These are phyloP conservation scores for Sipha flava DNA, from an alignment of 1,140 invertebrate species.

Conservation along the genomic window DNA sequence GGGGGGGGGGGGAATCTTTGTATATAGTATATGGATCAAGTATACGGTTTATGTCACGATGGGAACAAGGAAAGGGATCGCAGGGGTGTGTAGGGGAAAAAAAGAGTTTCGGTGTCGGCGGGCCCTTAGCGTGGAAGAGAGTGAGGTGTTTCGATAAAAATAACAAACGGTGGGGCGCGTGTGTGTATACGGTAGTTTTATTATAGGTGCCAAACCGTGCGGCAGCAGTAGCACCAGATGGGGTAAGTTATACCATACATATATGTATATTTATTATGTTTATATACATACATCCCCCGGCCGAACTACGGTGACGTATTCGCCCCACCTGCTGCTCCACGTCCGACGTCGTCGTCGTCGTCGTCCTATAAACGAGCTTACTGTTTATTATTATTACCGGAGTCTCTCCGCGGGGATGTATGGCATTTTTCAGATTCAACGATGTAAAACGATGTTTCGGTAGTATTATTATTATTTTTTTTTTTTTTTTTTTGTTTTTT, in stretches of 20 bases:
- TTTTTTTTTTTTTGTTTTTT: too few relatives aligned
- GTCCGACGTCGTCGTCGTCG: background rate
- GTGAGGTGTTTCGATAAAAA: slow-evolving; percentile 13
- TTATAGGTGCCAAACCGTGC: background rate
- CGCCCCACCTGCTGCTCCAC: slow-evolving; percentile 15
- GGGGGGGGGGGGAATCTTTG: too few relatives aligned
- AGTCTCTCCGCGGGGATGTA: slow-evolving; percentile 18
- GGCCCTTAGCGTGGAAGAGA: background rate
- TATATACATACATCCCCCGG: background rate
- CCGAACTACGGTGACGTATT: background rate
- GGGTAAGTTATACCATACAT: background rate
- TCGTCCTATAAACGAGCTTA: slow-evolving; percentile 18
- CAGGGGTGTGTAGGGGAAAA: background rate
- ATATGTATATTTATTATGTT: background rate
- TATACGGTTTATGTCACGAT: background rate
- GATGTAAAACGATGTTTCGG: slow-evolving; percentile 18
- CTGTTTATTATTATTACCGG: slow-evolving; percentile 29
- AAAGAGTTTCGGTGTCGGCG: background rate
- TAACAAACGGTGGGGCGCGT: background rate
- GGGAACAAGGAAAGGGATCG: background rate
- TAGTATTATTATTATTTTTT: too few relatives aligned
- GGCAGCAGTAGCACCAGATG: background rate
- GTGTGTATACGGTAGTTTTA: slow-evolving; percentile 13
- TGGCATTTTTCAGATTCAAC: slow-evolving; percentile 31
- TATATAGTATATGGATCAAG: too few relatives aligned